A percentile compares a stretch with the other conserved stretches of the same genome.
Evolutionary conservation across 1,140 invertebrate species (phyloP).

Genomic region (Macrobrachium rosenbergii): DNA sequence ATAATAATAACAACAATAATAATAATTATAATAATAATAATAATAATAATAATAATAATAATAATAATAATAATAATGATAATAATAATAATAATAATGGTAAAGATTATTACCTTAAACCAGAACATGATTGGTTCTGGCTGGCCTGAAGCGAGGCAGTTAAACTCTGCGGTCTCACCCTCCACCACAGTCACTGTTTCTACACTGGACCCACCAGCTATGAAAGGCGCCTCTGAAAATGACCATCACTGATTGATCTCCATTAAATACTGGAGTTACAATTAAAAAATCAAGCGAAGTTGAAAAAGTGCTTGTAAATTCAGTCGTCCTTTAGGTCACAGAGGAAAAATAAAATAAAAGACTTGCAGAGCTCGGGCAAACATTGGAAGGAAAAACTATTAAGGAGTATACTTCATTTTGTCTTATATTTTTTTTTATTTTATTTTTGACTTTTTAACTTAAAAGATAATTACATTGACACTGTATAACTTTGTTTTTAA

Average conservation of each 20-base stretch:
- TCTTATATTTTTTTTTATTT: too few relatives aligned
- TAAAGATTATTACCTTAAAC: constrained; percentile 66
- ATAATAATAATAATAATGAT: neutral
- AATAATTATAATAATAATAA: neutral
- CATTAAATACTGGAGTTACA: too few relatives aligned
- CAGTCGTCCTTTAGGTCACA: too few relatives aligned
- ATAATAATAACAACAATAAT: too few relatives aligned
- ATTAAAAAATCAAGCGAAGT: too few relatives aligned
- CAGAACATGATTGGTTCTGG: constrained; percentile 72
- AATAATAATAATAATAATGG: neutral
- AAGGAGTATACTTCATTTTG: too few relatives aligned
- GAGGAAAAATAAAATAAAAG: too few relatives aligned
- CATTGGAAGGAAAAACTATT: too few relatives aligned
- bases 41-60: neutral
- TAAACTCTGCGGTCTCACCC: constrained; percentile 68
- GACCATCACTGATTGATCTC: neutral
- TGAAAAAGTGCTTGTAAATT: too few relatives aligned
- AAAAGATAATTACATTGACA: too few relatives aligned
- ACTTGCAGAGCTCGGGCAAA: neutral
- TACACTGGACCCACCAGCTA: constrained; percentile 18
- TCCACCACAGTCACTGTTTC: constrained; percentile 45
- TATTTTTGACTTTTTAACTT: too few relatives aligned
- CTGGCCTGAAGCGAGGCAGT: constrained; percentile 72
- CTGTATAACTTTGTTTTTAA: too few relatives aligned
- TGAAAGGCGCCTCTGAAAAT: constrained; percentile 52